Percentiles rank a stretch among this genome's conserved stretches.
Conservation (phyloP, 2,888 invertebrate species). For the Julus scandinavius region DNA sequence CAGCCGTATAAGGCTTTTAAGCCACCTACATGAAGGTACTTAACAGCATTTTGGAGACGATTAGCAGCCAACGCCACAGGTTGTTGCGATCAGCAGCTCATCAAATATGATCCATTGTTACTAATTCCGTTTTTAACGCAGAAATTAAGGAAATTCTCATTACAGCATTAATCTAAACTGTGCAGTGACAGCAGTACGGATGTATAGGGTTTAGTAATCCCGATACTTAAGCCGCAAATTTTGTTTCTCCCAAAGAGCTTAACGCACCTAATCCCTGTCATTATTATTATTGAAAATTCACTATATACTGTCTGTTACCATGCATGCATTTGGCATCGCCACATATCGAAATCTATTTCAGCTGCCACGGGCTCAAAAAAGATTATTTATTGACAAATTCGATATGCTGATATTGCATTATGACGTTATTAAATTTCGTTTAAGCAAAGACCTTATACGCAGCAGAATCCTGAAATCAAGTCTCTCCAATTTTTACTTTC, state of each 20-base stretch:
- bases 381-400: neutral
- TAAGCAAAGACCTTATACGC: neutral
- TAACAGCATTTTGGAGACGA: no score
- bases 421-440: slow-evolving; percentile 22
- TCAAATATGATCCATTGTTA: neutral
- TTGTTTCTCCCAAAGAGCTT: slow-evolving; percentile 3
- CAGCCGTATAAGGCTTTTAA: no score
- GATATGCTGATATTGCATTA: neutral
- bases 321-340: neutral
- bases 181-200: neutral
- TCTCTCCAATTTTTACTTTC: neutral
- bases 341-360: neutral
- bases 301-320: neutral
- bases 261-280: neutral
- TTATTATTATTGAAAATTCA: neutral
- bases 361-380: neutral
- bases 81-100: neutral
- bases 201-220: neutral
- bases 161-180: neutral
- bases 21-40: no score
- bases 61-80: neutral
- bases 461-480: neutral
- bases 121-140: slow-evolving; percentile 15
- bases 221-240: slow-evolving; percentile 5
- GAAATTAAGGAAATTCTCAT: neutral